Conservation (phyloP, 1,140 invertebrate species). For the Hermetia illucens region DNA sequence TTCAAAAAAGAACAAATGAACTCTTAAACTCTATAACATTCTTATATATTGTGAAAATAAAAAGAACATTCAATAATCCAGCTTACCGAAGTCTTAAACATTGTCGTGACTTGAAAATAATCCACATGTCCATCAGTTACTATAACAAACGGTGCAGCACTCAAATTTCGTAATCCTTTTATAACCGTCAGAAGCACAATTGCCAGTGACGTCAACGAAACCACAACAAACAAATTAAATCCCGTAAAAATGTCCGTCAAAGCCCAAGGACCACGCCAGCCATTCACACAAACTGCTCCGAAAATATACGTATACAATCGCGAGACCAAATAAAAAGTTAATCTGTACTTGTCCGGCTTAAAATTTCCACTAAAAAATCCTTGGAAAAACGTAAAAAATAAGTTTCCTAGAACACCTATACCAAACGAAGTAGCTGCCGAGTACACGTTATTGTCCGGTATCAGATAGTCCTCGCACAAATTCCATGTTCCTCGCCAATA, state of each 20-base stretch:
- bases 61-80: too few relatives aligned
- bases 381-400: slow-evolving; percentile 48
- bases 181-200: slow-evolving; percentile 43
- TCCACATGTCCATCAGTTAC: slow-evolving; percentile 48
- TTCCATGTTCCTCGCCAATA: slow-evolving; percentile 71
- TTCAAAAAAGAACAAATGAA: too few relatives aligned
- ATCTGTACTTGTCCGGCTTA: slow-evolving; percentile 44
- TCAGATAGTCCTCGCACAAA: slow-evolving; percentile 52
- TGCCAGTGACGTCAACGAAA: slow-evolving; percentile 40
- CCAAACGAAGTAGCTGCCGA: slow-evolving; percentile 44
- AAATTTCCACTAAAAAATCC: slow-evolving; percentile 37
- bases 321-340: slow-evolving; percentile 49
- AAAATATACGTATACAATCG: slow-evolving; percentile 56
- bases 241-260: slow-evolving; percentile 50
- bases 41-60: too few relatives aligned
- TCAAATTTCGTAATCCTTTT: slow-evolving; percentile 52
- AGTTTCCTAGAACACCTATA: slow-evolving; percentile 47
- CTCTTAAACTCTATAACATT: too few relatives aligned
- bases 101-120: slow-evolving; percentile 62
- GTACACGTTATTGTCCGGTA: slow-evolving; percentile 35
- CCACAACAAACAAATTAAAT: slow-evolving; percentile 35
- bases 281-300: slow-evolving; percentile 57
- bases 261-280: slow-evolving; percentile 62
- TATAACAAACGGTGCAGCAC: slow-evolving; percentile 59
- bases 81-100: slow-evolving; percentile 54